These are phyloP conservation scores for Pagrus major DNA, from an alignment of 2,113 vertebrate genomes.

Conservation along the genomic window DNA sequence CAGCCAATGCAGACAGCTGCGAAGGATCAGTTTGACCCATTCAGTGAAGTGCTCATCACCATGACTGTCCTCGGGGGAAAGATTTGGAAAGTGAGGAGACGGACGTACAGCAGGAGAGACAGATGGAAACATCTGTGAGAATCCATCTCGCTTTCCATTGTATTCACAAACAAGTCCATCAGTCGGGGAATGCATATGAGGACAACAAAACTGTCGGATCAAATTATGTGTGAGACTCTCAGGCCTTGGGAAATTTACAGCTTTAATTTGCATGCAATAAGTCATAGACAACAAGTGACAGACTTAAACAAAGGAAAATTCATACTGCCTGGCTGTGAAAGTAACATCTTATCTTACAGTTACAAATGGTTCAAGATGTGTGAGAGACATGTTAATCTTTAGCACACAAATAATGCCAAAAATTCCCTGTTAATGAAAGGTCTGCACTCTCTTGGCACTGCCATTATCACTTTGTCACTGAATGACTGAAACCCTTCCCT, in stretches of 20 bases:
- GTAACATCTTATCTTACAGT: neutral
- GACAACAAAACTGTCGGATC: neutral
- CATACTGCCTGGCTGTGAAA: neutral
- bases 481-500: conserved; percentile 22
- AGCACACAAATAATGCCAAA: neutral
- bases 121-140: conserved; percentile 67
- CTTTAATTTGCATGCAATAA: conserved; percentile 6
- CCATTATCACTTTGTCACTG: neutral
- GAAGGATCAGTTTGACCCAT: conserved; percentile 31
- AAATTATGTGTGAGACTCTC: neutral
- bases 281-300: neutral
- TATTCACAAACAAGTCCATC: conserved; percentile 40
- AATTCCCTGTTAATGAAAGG: neutral
- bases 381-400: neutral
- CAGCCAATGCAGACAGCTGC: conserved; percentile 70
- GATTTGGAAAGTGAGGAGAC: conserved; percentile 38
- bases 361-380: neutral
- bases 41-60: conserved; percentile 18
- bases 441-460: conserved; percentile 10
- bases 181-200: neutral
- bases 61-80: conserved; percentile 37
- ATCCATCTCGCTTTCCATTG: conserved; percentile 31
- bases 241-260: neutral
- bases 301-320: conserved; percentile 1
- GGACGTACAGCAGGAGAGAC: conserved; percentile 17